Evolutionary conservation across 1,140 invertebrate species (phyloP).

Genomic region (Eriocheir sinensis): DNA sequence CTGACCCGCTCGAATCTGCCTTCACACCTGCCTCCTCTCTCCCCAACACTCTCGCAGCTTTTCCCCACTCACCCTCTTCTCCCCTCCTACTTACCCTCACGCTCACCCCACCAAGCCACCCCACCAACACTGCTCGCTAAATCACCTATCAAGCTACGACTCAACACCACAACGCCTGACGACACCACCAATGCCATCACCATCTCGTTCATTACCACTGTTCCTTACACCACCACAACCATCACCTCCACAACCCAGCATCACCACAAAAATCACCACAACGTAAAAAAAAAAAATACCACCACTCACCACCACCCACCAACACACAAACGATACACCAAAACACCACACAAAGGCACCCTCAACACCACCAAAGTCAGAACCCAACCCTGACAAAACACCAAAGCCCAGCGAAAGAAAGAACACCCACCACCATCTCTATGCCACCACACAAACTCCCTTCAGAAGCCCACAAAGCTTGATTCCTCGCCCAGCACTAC

Average conservation of each 20-base stretch:
- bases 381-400: not conserved
- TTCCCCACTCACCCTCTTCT: too few species aligned
- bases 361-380: not conserved
- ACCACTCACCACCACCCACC: not conserved
- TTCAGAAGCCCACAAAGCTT: not conserved
- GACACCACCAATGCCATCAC: too few species aligned
- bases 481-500: not conserved
- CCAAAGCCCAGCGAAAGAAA: too few species aligned
- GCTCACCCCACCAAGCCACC: not conserved
- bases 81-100: not conserved
- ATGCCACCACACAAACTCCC: not conserved
- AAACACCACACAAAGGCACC: not conserved
- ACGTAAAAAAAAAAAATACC: not conserved
- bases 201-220: not conserved
- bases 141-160: too few species aligned
- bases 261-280: not conserved
- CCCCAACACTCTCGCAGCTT: not conserved
- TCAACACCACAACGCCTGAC: too few species aligned
- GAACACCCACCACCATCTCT: not conserved
- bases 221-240: not conserved
- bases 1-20: not conserved
- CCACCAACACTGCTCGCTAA: too few species aligned
- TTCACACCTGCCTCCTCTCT: constrained; percentile 6
- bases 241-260: not conserved
- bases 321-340: not conserved